Evolutionary conservation across 2,888 invertebrate species (phyloP), one percentile per base, ranked within the genome.

Genomic region (Cephus rjabovi): DNA sequence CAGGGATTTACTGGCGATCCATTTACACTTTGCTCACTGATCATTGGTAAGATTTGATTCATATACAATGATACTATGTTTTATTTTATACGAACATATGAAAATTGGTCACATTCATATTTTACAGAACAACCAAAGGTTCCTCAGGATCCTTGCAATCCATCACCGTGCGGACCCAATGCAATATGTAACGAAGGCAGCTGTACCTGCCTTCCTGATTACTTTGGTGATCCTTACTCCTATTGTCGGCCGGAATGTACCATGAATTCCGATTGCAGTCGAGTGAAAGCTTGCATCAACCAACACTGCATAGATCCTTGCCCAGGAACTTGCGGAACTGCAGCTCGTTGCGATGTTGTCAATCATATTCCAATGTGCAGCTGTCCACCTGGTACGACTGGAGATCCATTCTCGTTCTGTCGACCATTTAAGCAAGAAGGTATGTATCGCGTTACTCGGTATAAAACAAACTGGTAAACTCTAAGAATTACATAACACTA

Each of bases 291-390:
- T 30, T 96, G 96, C 84, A 93, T 95, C 81, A 95, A 95, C 85
- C 94, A 95, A 79, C 94, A 94, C 87, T 96, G 96, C 86, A 93
- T 94, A 69, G 95, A 96, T 89, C 96, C 96, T 56, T 96, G 96
- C 84, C 94, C 95, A 73, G 96, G 95, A 80, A 95, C 95, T 15
- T 96, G 96, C 88, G 96, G 96, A 9, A 92, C 94, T 33, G 95
- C 95, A 81, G 95, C 96, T 35, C 92, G 93, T 83, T 96, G 96
- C 88, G 94, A 95, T 89, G 96, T 96, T 74, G 94, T 95, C 79
- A 95, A 95, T 85, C 96, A 96, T 85, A 94, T 95, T 79, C 96
- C 96, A 1, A 95, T 95, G 87, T 96, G 96, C 89, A 94, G 94
- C 75, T 96, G 96, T 87, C 92, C 94, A 81, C 93, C 94, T 83